A percentile compares a stretch with the other conserved stretches of the same genome.
phyloP scores from a whole-genome alignment of 2,113 vertebrate genomes.

The Strix uralensis region DNA sequence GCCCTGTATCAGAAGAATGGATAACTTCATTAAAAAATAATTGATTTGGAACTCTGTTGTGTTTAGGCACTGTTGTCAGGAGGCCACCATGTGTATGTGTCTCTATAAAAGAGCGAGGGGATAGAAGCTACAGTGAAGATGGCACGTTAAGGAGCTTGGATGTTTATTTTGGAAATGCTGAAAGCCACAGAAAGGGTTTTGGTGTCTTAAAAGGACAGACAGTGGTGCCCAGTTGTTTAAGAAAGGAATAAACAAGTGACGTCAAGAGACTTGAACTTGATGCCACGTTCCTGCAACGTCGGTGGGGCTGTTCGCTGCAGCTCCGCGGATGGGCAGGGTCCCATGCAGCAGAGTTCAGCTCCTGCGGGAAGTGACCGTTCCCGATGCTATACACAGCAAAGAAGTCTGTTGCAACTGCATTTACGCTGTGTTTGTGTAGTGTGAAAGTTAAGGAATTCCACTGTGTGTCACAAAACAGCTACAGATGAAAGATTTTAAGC shows the following conservation, averaged over 20 bases:
- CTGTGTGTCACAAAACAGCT: neutral
- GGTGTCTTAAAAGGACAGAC: neutral
- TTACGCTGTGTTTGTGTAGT: neutral
- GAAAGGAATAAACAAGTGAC: neutral
- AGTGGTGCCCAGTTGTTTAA: neutral
- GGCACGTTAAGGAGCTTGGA: neutral
- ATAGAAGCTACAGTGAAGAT: neutral
- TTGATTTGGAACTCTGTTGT: neutral
- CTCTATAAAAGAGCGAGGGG: neutral
- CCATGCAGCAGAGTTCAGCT: neutral
- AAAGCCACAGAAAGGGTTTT: neutral
- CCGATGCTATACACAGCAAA: neutral
- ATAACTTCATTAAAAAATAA: neutral
- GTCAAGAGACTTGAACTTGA: neutral
- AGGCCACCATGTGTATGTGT: neutral
- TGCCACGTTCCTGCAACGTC: fast-evolving
- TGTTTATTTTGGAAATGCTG: conserved; percentile 11
- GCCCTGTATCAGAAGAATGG: neutral
- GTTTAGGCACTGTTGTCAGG: neutral
- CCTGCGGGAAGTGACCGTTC: neutral
- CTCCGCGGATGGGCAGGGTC: neutral
- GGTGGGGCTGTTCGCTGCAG: neutral
- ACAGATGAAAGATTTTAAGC: neutral
- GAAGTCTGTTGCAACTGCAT: neutral
- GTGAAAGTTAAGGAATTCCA: neutral